Evolutionary conservation across 2,113 vertebrate genomes (phyloP), one percentile per base, ranked within the genome.

Genomic region (Atrichornis clamosus): DNA sequence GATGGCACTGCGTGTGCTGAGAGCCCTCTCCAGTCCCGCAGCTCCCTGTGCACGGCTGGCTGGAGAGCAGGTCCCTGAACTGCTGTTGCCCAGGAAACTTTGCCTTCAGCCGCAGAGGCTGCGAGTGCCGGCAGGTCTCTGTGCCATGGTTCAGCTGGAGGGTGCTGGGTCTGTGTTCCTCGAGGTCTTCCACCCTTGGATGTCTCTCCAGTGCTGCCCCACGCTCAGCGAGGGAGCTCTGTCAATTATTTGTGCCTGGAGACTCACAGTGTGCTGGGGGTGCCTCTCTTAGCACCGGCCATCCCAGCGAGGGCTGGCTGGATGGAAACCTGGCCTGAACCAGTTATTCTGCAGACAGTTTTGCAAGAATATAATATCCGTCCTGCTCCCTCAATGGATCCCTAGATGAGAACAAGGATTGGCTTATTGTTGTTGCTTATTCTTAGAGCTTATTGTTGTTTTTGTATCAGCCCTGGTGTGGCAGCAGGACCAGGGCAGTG

Each of bases 231-330:
- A 56, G 27, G 72, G 12, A 89, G 27, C 55, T 73, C 30, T 65
- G 39, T 16, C 33, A 39, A 1, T 63, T 55, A 5, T 50, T 35
- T 44, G 64, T 74, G 68, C 68, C 77, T 1, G 0, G 28, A 12
- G 67, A 23, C 37, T 30, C 37, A 11, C 5, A 7, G 3, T 5
- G 18, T 50, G 44, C 87, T 76, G 21, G 6, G 42, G 74, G 35
- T 27, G 26, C 58, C 89, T 24, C 46, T 2, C 0, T 23, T 67
- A 14, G 13, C 32, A 4, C 15, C 1, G 4, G 5, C 53, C 14
- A 2, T 35, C 52, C 37, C 1, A 0, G 7, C 0, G 1, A 81
- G 72, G 56, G 52, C 14, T 52, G 47, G 18, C 59, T 64, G 65
- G 7, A 7, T 5, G 7, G 58, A 22, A 22, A 52, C 35, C 22